These are phyloP conservation scores for Seison nebaliae DNA, from an alignment of 1,140 invertebrate species.

Conservation along the genomic window DNA sequence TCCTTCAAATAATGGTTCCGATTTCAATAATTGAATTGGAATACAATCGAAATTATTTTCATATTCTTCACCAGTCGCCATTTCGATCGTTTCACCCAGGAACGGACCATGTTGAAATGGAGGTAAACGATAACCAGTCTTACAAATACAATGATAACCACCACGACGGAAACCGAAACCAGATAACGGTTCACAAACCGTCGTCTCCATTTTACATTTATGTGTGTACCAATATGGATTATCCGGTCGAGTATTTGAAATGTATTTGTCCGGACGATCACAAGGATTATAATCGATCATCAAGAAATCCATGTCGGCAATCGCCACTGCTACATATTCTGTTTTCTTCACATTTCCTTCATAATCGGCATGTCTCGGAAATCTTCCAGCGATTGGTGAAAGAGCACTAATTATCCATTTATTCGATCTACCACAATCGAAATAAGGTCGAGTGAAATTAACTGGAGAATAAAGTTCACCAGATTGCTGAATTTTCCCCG, in stretches of 20 bases:
- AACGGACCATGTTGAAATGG: constrained; percentile 57
- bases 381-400: constrained; percentile 73
- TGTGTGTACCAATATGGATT: constrained; percentile 48
- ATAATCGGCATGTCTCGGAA: constrained; percentile 57
- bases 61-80: constrained; percentile 64
- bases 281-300: constrained; percentile 92
- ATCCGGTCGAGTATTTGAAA: constrained; percentile 38
- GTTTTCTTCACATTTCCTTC: constrained; percentile 16
- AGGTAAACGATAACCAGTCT: constrained; percentile 59
- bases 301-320: constrained; percentile 84
- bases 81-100: constrained; percentile 66
- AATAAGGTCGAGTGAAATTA: constrained; percentile 72
- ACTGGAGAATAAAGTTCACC: constrained; percentile 55
- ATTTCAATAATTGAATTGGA: constrained; percentile 69
- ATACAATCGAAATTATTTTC: constrained; percentile 66
- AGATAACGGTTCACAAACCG: constrained; percentile 71
- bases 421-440: constrained; percentile 75
- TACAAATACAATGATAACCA: constrained; percentile 64
- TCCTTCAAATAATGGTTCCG: too few species aligned
- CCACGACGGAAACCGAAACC: constrained; percentile 79
- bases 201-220: constrained; percentile 71
- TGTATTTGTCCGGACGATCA: constrained; percentile 15
- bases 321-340: constrained; percentile 65
- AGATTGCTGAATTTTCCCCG: too few species aligned
- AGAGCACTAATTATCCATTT: constrained; percentile 77